Base-by-base conservation (phyloP, 2,113 vertebrate genomes). In the Platysteira castanea region DNA sequence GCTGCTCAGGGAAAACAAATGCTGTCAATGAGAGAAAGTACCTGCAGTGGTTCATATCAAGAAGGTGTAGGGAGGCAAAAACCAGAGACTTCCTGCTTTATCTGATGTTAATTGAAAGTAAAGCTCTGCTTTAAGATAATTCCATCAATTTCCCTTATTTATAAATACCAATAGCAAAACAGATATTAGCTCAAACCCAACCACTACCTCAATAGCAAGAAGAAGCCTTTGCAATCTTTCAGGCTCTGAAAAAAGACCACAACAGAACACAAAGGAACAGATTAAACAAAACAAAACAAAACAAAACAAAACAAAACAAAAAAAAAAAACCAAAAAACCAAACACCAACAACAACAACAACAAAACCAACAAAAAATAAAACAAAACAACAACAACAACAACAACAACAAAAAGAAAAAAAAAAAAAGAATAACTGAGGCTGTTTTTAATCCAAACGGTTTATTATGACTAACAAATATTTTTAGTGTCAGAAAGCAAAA, bases 401-500 rank as follows among this genome's bases (percentile, higher is more conserved):
- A n/a, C n/a, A n/a, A n/a, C n/a, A n/a, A n/a, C n/a, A 92, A 84
- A 18, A 46, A 31, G 68, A 57, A 53, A 88, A 59, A 10, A 10
- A 27, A 41, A 41, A 10, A 41, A 15, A 92, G 84, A 90, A 46
- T 27, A 85, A 19, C 63, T 87, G 49, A 96, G 44, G 41, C 26
- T 87, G 80, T 35, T 42, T 42, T 42, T 69, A 91, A 76, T 30
- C 15, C n/a, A 87, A 19, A 42, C 19, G 83, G 17, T 81, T 84
- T 90, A 67, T 95, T 92, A 84, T 93, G 56, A 84, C 44, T 59
- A 76, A 60, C 28, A 94, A 89, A 56, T 84, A 89, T 56, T 94
- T 53, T 39, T 93, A 47, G 35, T 87, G 64, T 92, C 91, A 97
- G 65, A 83, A 69, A 95, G 26, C 10, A 87, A 95, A 88, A n/a